Evolutionary conservation across 2,888 invertebrate species (phyloP).

Genomic region (Teleiodes luculella): DNA sequence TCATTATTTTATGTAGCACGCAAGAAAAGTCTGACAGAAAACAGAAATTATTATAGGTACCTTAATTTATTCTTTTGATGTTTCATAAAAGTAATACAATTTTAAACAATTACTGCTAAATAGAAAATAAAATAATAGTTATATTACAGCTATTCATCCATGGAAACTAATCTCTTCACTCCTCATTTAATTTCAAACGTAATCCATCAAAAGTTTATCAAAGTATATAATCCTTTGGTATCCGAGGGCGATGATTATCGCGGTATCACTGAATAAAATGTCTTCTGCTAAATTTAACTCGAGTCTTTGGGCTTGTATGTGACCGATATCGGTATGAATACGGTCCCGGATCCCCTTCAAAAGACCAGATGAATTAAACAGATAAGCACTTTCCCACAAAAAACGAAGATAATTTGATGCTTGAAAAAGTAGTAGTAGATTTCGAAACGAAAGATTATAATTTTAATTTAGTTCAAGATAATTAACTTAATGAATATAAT

Average conservation of each 20-base stretch:
- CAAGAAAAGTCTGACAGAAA: too few relatives aligned
- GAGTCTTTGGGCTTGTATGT: constrained; percentile 67
- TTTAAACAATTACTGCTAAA: not conserved
- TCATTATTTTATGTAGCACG: too few relatives aligned
- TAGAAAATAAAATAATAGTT: not conserved
- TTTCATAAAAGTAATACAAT: too few relatives aligned
- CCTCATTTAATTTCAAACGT: constrained; percentile 10
- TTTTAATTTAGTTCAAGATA: not conserved
- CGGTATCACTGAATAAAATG: constrained; percentile 67
- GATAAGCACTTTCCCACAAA: constrained; percentile 55
- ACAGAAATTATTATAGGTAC: too few relatives aligned
- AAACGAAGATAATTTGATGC: constrained; percentile 36
- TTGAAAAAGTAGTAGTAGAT: not conserved
- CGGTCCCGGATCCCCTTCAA: constrained; percentile 68
- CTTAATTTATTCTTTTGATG: too few relatives aligned
- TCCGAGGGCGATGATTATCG: constrained; percentile 59
- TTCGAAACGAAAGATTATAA: not conserved
- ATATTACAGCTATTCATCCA: not conserved
- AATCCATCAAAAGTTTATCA: constrained; percentile 32
- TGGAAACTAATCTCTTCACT: not conserved
- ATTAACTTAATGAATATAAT: not conserved
- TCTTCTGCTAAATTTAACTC: constrained; percentile 77
- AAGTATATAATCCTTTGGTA: constrained; percentile 38
- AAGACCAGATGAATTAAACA: constrained; percentile 76
- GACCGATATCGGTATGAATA: constrained; percentile 70